Conservation (phyloP, 2,797 vertebrate species). For the Gymnothorax reevesii region DNA sequence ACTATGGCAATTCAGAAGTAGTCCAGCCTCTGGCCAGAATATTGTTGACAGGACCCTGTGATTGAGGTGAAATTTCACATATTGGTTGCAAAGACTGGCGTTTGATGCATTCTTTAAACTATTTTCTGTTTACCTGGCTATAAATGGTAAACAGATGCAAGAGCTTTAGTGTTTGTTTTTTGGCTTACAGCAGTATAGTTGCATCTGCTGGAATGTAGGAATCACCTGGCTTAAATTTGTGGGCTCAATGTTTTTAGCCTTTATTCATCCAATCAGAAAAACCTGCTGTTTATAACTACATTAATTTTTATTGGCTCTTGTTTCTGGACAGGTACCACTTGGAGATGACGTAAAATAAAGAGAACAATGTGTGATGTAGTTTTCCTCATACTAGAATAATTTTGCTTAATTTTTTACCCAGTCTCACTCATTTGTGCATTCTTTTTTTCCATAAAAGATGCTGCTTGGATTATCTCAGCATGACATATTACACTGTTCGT, state of each 20-base stretch:
- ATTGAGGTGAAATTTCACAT: conserved; percentile 45
- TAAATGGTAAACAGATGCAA: conserved; percentile 68
- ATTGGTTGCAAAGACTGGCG: conserved; percentile 30
- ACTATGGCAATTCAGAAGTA: conserved; percentile 32
- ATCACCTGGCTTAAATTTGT: conserved; percentile 46
- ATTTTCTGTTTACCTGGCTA: conserved; percentile 57
- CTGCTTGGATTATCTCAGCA: neutral
- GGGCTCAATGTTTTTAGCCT: conserved; percentile 34
- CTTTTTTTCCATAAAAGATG: neutral
- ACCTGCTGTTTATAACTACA: conserved; percentile 28
- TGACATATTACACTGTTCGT: neutral
- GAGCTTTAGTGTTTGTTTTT: conserved; percentile 52
- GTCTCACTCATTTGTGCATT: neutral
- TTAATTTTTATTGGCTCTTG: conserved; percentile 24
- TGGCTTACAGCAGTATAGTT: conserved; percentile 38
- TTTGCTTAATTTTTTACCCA: neutral
- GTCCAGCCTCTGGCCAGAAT: conserved; percentile 25
- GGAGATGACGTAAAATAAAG: conserved; percentile 4
- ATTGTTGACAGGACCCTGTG: conserved; percentile 45
- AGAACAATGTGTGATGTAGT: neutral
- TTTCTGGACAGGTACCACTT: conserved; percentile 22
- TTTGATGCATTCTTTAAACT: conserved; percentile 50
- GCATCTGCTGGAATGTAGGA: conserved; percentile 43
- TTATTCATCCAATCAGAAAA: conserved; percentile 35
- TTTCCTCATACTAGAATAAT: conserved; percentile 11